Base-by-base conservation (phyloP, 2,113 vertebrate species). In the Numida meleagris region DNA sequence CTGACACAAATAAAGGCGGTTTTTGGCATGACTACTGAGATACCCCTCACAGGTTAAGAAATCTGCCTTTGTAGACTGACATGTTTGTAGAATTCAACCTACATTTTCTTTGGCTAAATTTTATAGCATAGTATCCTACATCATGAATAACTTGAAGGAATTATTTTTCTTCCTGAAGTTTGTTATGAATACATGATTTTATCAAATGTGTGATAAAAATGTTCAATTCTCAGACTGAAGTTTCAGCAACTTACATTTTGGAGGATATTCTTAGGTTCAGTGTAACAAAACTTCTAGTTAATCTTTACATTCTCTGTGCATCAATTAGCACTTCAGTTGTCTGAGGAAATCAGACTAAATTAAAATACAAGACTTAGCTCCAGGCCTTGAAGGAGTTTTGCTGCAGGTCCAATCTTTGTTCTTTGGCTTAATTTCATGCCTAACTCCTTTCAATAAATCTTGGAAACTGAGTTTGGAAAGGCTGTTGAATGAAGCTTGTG, bases 331-430 rank as follows among this genome's bases (percentile, higher is more conserved):
- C 61, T 80, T 95, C 19, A 74, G 59, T 33, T 80, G 17, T 66
- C 92, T 71, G 75, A 92, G 85, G 67, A 87, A 92, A 83, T 88
- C 46, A 82, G 29, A 51, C 20, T 78, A 50, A 66, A 84, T 72
- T 65, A 46, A 89, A 94, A 65, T 11, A 55, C 10, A 9, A 17
- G 34, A 59, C 23, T 70, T 79, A 80, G 80, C 23, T 82, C 5
- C 7, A 88, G 46, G 19, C 20, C 72, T 63, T 68, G 57, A 63
- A 62, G 38, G 51, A 77, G 63, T 94, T 88, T 83, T 71, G 38
- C 63, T 42, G 38, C 29, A 65, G 66, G 20, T 68, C 74, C 24
- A 82, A n/a, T 67, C 58, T 88, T 82, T 80, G 34, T 55, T 86
- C 23, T 77, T 65, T 83, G 75, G 27, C 62, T 87, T 65, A 66